Evolutionary conservation across 2,888 invertebrate genomes (phyloP).

Genomic region (Tenthredo notha): DNA sequence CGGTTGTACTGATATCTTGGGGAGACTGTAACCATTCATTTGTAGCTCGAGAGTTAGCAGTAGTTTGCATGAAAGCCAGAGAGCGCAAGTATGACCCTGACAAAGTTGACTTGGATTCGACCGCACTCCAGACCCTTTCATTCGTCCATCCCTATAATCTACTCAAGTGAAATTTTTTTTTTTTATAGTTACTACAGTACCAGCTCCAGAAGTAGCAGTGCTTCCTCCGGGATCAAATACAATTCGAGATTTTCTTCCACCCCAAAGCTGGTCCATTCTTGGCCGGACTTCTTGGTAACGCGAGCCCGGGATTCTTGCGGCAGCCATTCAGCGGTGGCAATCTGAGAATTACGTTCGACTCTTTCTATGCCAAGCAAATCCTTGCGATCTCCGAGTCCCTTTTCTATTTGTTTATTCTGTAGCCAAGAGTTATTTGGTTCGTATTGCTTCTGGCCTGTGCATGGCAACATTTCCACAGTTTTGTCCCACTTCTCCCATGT

Average conservation of each 20-base stretch:
- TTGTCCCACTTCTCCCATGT: slow-evolving; percentile 76
- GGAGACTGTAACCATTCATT: neutral
- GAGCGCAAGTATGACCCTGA: neutral
- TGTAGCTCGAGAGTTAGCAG: neutral
- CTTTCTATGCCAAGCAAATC: slow-evolving; percentile 80
- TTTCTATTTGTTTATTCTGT: slow-evolving; percentile 82
- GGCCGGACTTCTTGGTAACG: slow-evolving; percentile 81
- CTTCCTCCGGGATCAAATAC: slow-evolving; percentile 84
- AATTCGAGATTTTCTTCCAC: slow-evolving; percentile 78
- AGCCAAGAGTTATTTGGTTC: slow-evolving; percentile 81
- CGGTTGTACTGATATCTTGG: neutral
- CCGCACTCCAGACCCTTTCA: neutral
- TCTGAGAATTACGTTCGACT: slow-evolving; percentile 81
- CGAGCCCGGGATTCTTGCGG: slow-evolving; percentile 80
- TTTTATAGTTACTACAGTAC: slow-evolving; percentile 77
- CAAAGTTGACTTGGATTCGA: neutral
- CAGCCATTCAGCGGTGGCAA: slow-evolving; percentile 82
- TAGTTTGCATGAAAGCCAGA: too few relatives aligned
- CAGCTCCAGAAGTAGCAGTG: slow-evolving; percentile 84
- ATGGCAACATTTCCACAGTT: slow-evolving; percentile 79
- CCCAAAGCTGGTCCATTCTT: slow-evolving; percentile 82
- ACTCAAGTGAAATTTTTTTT: slow-evolving; percentile 25
- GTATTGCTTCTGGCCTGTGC: slow-evolving; percentile 80
- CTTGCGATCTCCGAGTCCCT: slow-evolving; percentile 80
- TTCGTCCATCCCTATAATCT: neutral